Conservation (phyloP, 2,797 vertebrate species). For the Sebastes taczanowskii region DNA sequence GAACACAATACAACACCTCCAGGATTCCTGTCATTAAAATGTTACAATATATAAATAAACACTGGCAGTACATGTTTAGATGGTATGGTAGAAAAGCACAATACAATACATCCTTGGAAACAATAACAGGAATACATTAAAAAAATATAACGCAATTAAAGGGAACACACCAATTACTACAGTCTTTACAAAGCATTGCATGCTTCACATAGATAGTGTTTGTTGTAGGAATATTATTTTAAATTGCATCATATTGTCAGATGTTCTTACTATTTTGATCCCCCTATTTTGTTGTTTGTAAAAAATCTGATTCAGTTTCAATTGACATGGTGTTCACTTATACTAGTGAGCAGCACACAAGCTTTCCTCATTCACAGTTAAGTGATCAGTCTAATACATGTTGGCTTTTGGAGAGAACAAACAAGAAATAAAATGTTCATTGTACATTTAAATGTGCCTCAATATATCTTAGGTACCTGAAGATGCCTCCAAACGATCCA, state of each 20-base stretch:
- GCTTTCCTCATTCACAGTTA: neutral
- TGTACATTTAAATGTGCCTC: neutral
- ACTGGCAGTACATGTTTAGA: neutral
- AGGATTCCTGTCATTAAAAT: constrained; percentile 86
- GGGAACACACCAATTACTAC: neutral
- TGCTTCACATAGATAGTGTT: neutral
- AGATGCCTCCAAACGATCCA: constrained; percentile 94
- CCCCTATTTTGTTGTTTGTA: neutral
- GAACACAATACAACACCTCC: constrained; percentile 94
- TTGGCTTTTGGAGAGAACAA: neutral
- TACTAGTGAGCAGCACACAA: neutral
- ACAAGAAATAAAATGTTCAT: neutral
- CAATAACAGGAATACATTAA: neutral
- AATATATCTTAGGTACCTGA: constrained; percentile 81
- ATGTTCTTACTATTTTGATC: neutral
- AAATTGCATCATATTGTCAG: neutral
- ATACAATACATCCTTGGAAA: neutral
- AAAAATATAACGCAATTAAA: neutral
- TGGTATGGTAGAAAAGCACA: neutral
- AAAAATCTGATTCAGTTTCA: neutral
- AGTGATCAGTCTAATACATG: neutral
- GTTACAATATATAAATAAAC: neutral
- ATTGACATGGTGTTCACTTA: neutral
- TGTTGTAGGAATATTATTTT: neutral
- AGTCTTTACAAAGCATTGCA: neutral